These are phyloP conservation scores for Cyphomyrus discorhynchus DNA, from an alignment of 2,113 vertebrate species.

Conservation along the genomic window DNA sequence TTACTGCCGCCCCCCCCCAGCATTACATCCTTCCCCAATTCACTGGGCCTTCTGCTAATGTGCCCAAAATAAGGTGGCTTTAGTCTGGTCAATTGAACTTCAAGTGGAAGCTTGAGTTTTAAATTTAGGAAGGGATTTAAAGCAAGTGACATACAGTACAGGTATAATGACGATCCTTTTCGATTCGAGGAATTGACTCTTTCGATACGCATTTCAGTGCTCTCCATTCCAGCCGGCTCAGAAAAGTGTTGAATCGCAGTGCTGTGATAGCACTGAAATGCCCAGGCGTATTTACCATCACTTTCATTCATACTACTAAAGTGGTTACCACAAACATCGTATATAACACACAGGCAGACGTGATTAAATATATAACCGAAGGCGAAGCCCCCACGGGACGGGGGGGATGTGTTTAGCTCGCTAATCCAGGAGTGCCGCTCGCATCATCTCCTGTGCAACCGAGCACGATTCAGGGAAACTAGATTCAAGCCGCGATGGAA, in stretches of 20 bases:
- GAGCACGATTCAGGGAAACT: background rate
- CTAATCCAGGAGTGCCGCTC: background rate
- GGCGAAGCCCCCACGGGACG: background rate
- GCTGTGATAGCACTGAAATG: background rate
- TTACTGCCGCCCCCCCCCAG: background rate
- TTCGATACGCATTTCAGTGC: background rate
- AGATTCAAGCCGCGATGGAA: background rate
- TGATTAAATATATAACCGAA: background rate
- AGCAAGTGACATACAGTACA: background rate
- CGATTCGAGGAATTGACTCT: background rate
- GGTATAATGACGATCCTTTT: background rate
- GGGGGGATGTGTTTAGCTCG: background rate
- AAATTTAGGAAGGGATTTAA: background rate
- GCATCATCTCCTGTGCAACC: background rate
- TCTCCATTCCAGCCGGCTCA: background rate
- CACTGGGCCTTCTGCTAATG: background rate
- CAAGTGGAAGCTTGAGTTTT: background rate
- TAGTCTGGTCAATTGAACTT: background rate
- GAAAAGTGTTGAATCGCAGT: background rate
- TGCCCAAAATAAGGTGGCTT: background rate
- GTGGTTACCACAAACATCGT: background rate
- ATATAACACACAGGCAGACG: background rate
- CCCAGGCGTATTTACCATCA: background rate
- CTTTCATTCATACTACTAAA: constrained; percentile 6
- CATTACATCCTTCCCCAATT: background rate